These are phyloP conservation scores for Eulemur coronatus DNA, from an alignment of 2,797 vertebrate genomes.

Conservation along the genomic window DNA sequence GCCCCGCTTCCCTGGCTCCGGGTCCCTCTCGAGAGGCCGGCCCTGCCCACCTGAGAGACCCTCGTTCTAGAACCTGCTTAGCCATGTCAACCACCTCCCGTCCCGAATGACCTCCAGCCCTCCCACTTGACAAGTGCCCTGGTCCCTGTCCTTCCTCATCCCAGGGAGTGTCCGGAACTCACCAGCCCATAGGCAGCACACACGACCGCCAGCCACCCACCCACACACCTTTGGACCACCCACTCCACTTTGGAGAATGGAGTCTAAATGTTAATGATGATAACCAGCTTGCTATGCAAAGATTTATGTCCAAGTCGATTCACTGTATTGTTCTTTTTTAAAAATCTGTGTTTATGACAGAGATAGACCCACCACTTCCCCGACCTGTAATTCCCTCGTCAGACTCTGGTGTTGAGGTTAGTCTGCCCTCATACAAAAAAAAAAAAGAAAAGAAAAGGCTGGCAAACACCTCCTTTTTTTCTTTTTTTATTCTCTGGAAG, in stretches of 20 bases:
- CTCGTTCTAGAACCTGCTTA: not conserved
- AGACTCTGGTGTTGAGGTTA: not conserved
- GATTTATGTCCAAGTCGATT: rapidly evolving
- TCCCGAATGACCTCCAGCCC: not conserved
- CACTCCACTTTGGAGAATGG: not conserved
- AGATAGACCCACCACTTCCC: rapidly evolving
- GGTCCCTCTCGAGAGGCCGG: rapidly evolving
- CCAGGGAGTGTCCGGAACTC: not conserved
- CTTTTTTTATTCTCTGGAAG: not conserved
- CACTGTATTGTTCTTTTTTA: rapidly evolving
- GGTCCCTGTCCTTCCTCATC: no score
- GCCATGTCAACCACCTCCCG: not conserved
- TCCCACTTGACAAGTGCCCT: no score
- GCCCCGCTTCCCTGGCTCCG: rapidly evolving
- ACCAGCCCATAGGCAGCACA: not conserved
- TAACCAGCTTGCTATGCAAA: no score
- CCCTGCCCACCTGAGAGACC: rapidly evolving
- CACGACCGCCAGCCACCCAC: no score
- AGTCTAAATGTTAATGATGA: not conserved
- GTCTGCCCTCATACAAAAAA: not conserved
- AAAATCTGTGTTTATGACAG: no score
- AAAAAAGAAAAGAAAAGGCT: no score
- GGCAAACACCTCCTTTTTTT: no score
- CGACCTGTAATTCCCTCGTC: not conserved
- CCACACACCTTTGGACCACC: rapidly evolving